phyloP scores from a whole-genome alignment of 2,888 invertebrate species.

The Catocala sponsa region DNA sequence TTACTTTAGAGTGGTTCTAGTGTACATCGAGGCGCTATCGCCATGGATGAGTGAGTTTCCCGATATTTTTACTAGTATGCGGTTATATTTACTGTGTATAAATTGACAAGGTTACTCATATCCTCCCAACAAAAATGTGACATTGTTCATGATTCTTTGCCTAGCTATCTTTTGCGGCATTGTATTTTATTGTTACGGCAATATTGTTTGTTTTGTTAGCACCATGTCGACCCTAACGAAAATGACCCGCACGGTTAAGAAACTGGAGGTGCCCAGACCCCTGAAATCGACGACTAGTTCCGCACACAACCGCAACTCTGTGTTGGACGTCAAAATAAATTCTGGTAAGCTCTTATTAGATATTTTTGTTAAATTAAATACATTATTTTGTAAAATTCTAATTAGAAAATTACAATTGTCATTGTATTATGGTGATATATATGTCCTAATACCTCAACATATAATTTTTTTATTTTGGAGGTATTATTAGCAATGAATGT shows the following conservation, averaged over 20 bases:
- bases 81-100: conserved; percentile 70
- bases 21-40: conserved; percentile 76
- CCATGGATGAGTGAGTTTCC: conserved; percentile 87
- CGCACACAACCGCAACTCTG: conserved; percentile 84
- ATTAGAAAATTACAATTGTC: conserved; percentile 6
- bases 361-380: conserved; percentile 3
- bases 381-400: conserved; percentile 8
- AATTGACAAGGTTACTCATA: conserved; percentile 79
- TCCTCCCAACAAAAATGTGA: conserved; percentile 68
- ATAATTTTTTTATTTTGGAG: too few species aligned
- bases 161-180: conserved; percentile 25
- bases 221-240: conserved; percentile 89
- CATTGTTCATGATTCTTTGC: conserved; percentile 56
- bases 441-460: too few species aligned
- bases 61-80: conserved; percentile 65
- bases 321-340: conserved; percentile 86
- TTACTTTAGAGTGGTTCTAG: conserved; percentile 79
- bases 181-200: conserved; percentile 40
- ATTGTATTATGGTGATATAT: background rate
- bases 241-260: conserved; percentile 91
- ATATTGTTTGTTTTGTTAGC: conserved; percentile 60
- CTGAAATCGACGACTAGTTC: conserved; percentile 89
- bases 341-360: conserved; percentile 73
- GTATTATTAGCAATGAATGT: too few species aligned
- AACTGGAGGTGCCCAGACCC: conserved; percentile 92